These are phyloP conservation scores for Gallinago jamesoni DNA, from an alignment of 2,113 vertebrate species.

Conservation along the genomic window DNA sequence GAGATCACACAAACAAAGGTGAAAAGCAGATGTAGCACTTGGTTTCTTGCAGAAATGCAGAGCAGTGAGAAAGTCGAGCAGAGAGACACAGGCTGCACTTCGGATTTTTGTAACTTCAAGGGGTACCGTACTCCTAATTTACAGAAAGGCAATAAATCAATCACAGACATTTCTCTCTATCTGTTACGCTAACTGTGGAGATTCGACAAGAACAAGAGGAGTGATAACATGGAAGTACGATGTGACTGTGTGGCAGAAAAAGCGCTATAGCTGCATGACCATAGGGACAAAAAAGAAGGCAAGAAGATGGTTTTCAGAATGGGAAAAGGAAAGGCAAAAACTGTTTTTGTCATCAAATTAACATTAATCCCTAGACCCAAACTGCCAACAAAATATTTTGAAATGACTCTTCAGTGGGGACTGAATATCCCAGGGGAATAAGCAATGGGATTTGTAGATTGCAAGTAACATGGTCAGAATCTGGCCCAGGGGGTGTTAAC, in stretches of 20 bases:
- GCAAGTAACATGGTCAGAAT: neutral
- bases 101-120: neutral
- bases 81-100: neutral
- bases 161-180: neutral
- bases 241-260: slow-evolving; percentile 9
- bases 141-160: slow-evolving; percentile 31
- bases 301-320: neutral
- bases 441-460: neutral
- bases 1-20: neutral
- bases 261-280: neutral
- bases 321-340: neutral
- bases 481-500: neutral
- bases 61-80: neutral
- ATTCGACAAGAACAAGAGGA: slow-evolving; percentile 27
- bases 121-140: neutral
- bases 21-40: slow-evolving; percentile 31
- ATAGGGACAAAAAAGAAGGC: neutral
- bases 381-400: neutral
- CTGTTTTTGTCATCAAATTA: neutral
- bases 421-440: neutral
- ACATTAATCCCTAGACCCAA: neutral
- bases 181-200: slow-evolving; percentile 10
- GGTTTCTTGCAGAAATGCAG: neutral
- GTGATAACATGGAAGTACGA: slow-evolving; percentile 12
- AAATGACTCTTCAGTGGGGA: neutral